Percentiles rank a stretch among this genome's conserved stretches.
Conservation (phyloP, 1,140 invertebrate genomes). For the Formica exsecta region DNA sequence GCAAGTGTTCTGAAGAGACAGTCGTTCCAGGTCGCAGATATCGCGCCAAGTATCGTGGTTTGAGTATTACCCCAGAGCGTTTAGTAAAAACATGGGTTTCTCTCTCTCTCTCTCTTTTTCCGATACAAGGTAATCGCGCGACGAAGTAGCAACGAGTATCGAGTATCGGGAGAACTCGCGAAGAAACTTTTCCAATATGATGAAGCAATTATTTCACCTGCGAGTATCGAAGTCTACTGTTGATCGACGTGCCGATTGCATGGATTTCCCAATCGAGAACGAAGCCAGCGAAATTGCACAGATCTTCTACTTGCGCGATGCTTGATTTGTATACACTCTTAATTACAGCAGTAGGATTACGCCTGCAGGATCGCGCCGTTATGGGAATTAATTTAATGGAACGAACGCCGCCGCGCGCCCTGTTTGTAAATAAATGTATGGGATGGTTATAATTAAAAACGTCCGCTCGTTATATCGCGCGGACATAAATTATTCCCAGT, state of each 20-base stretch:
- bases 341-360: conserved; percentile 21
- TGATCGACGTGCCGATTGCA: conserved; percentile 13
- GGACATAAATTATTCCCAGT: conserved; percentile 33
- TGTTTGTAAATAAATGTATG: conserved; percentile 59
- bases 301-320: neutral
- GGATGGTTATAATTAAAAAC: conserved; percentile 56
- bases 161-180: neutral
- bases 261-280: neutral
- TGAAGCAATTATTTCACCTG: neutral
- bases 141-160: neutral
- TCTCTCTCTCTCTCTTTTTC: too few species aligned
- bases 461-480: conserved; percentile 35
- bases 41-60: neutral
- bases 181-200: neutral
- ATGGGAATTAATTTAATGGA: conserved; percentile 48
- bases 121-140: neutral
- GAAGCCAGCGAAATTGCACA: neutral
- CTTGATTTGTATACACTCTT: neutral
- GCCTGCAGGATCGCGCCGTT: neutral
- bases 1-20: neutral
- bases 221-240: neutral
- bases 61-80: conserved; percentile 15
- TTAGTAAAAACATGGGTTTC: conserved; percentile 18
- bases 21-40: conserved; percentile 5
- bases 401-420: neutral